Base-by-base conservation (phyloP, 30 jellyfish, hydroid and myxozoan genomes). In the Pelagia noctiluca region DNA sequence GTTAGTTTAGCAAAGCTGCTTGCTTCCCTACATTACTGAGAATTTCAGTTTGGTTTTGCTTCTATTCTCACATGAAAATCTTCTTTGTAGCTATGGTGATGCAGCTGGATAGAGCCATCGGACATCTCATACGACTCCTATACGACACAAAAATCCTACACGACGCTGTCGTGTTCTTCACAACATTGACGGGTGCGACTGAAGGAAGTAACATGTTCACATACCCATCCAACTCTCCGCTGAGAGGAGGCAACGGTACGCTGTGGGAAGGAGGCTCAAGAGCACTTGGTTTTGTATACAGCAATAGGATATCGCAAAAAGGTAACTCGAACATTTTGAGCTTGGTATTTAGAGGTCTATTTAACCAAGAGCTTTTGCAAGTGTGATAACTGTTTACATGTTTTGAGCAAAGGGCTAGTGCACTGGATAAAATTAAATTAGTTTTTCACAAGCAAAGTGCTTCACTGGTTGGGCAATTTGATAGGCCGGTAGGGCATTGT, bases 211-310 rank as follows among this genome's bases (percentile, higher is more conserved):
- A 93, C 71, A 52, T 93, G 31, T 93, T 87, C 83, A 93, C 99
- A 47, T 93, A 93, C 76, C 96, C 99, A 84, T 93, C 99, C 26
- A 93, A 91, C 35, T 93, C 88, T 70, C 99, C 99, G 36, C 75
- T 93, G 52, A 75, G 96, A 33, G 99, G 99, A 13, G 92, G 97
- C 81, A 93, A 93, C 61, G 99, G 99, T 13, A 93, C 99, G 21
- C 54, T 93, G 49, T 93, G 99, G 99, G 99, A 93, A 93, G 99
- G 99, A 57, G 99, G 99, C 68, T 87, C 99, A 30, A 88, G 99
- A 46, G 88, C 97, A 0, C 87, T 93, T 32, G 96, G 99, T 18
- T 93, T 93, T 75, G 96, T 88, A 19, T 93, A 93, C 93, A 93
- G 99, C 70, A 93, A 93, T 85, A 88, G 99, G 29, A 93, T 93